Evolutionary conservation across 2,888 invertebrate genomes (phyloP).

Genomic region (Gisinianus flammeolus): DNA sequence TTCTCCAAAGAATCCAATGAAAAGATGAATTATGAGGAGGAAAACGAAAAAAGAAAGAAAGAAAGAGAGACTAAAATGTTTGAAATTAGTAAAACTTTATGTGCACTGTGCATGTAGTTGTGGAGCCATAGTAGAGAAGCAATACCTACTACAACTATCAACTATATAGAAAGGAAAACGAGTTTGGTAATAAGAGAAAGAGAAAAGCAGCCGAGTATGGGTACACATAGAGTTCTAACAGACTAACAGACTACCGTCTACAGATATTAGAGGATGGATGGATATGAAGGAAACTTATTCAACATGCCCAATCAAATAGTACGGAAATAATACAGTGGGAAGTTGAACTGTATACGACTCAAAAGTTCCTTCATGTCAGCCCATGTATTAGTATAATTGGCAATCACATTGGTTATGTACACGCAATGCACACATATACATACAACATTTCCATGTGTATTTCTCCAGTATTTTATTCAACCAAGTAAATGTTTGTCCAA

Average conservation of each 20-base stretch:
- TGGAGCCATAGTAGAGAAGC: not conserved
- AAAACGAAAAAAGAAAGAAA: not conserved
- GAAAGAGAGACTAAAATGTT: not conserved
- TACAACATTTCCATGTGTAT: too few species aligned
- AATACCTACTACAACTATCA: not conserved
- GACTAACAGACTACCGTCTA: too few species aligned
- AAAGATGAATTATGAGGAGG: not conserved
- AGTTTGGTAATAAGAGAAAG: too few species aligned
- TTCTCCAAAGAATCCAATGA: too few species aligned
- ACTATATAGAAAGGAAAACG: too few species aligned
- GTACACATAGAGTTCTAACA: too few species aligned
- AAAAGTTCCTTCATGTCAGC: not conserved
- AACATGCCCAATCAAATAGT: too few species aligned
- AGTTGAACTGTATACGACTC: too few species aligned
- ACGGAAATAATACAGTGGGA: too few species aligned
- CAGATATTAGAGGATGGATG: too few species aligned
- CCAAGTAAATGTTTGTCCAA: not conserved
- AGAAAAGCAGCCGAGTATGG: too few species aligned
- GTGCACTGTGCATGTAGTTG: not conserved
- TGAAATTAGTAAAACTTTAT: not conserved
- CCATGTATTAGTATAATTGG: conserved; percentile 4
- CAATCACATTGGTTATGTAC: not conserved
- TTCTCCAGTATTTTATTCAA: not conserved
- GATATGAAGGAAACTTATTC: too few species aligned
- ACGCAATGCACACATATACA: not conserved